Base-by-base conservation (phyloP, 2,113 vertebrate genomes). In the Nyctibius bracteatus region DNA sequence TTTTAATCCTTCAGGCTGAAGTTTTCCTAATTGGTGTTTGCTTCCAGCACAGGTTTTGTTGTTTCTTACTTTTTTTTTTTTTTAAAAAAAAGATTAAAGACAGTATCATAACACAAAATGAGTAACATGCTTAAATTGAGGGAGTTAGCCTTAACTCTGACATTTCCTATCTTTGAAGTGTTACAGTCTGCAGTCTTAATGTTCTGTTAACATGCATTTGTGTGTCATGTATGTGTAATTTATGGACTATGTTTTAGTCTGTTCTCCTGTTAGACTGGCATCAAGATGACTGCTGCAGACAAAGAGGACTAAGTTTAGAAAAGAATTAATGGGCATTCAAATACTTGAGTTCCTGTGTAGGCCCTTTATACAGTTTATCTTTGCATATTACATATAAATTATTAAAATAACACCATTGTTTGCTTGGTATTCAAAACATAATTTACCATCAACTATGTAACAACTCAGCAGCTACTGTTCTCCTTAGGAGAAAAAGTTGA, bases 331-430 rank as follows among this genome's bases (percentile, higher is more conserved):
- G 81, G 33, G 55, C 71, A 30, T 88, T 83, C 47, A 78, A 68
- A 91, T 73, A 31, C 70, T 57, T 28, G 27, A 47, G 46, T 63
- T 97, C 57, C 63, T 81, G 2, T 68, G 65, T 3, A 81, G 80
- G 57, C 54, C 57, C 49, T 86, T 92, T 79, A 61, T 67, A 41
- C 57, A 89, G 74, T n/a, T 8, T 59, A 79, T 91, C 91, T 94
- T 81, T 95, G 65, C 77, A 78, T 37, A 71, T 96, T 89, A 57
- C 61, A 8, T 78, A 71, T 51, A 81, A 89, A 92, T 96, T 86
- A 89, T 85, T 95, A 87, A 96, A 94, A 89, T 86, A 95, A 71
- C 93, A 87, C 84, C 92, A 89, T 91, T 91, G 94, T 96, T 91
- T 86, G n/a, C 22, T 86, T 80, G 51, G 62, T 91, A 89, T 92